These are phyloP conservation scores for Formica exsecta DNA, from an alignment of 1,140 invertebrate genomes.

Conservation along the genomic window DNA sequence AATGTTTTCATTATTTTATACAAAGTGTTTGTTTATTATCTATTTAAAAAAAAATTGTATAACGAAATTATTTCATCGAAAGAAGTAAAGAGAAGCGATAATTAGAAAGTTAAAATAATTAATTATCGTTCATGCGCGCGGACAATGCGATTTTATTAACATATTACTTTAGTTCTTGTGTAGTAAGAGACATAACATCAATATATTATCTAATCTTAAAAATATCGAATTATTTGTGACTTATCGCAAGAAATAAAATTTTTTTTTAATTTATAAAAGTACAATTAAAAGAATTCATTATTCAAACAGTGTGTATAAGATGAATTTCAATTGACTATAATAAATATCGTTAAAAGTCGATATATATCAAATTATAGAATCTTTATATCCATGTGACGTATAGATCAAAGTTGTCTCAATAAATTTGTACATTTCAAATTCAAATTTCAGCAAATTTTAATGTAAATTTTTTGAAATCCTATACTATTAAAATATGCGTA, in stretches of 20 bases:
- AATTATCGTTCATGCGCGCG: not conserved
- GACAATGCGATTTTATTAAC: not conserved
- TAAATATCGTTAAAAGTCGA: slow-evolving; percentile 51
- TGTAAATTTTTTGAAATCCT: slow-evolving; percentile 56
- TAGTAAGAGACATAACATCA: not conserved
- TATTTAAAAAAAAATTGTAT: not conserved
- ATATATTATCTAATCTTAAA: slow-evolving; percentile 1
- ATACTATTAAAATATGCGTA: slow-evolving; percentile 52
- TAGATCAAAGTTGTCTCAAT: slow-evolving; percentile 36
- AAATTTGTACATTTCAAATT: slow-evolving; percentile 32
- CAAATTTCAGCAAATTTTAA: slow-evolving; percentile 53
- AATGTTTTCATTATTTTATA: not conserved
- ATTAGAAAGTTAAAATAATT: not conserved
- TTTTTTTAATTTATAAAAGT: not conserved
- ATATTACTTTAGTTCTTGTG: slow-evolving; percentile 2
- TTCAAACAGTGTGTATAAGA: not conserved
- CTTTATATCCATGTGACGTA: slow-evolving; percentile 15
- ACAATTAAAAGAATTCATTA: slow-evolving; percentile 1
- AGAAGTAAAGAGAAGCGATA: not conserved
- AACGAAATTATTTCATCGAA: too few relatives aligned
- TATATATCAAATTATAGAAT: slow-evolving; percentile 3
- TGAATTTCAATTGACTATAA: slow-evolving; percentile 31
- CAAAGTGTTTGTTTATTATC: not conserved
- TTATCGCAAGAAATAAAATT: not conserved
- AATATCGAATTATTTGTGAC: not conserved